Evolutionary conservation across 2,888 invertebrate species (phyloP).

Genomic region (Dolichomitus sp.): DNA sequence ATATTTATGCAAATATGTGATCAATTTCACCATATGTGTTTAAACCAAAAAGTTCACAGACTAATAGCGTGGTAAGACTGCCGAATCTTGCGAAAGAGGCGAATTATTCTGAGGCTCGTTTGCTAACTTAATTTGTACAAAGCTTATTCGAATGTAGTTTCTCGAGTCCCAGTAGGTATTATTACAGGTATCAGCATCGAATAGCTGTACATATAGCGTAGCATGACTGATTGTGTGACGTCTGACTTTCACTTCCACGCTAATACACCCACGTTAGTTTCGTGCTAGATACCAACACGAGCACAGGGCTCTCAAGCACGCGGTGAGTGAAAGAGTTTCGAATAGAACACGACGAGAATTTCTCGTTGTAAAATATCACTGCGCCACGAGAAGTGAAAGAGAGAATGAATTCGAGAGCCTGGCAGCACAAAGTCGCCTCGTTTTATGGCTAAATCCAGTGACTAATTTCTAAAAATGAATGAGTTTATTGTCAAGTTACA

Average conservation of each 20-base stretch:
- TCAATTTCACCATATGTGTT: neutral
- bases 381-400: conserved; percentile 40
- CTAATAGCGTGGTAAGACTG: conserved; percentile 4
- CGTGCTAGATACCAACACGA: conserved; percentile 72
- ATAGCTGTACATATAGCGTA: conserved; percentile 26
- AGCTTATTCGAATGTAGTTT: conserved; percentile 56
- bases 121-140: conserved; percentile 54
- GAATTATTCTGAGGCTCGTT: conserved; percentile 51
- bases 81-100: conserved; percentile 46
- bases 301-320: conserved; percentile 13
- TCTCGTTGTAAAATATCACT: conserved; percentile 54
- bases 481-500: neutral
- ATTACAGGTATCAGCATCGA: conserved; percentile 29
- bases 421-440: conserved; percentile 42
- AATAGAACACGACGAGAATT: conserved; percentile 68
- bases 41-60: neutral
- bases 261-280: conserved; percentile 77
- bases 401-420: conserved; percentile 54
- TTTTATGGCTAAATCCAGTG: conserved; percentile 47
- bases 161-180: conserved; percentile 27
- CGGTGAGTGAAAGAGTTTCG: conserved; percentile 59
- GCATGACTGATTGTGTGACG: conserved; percentile 58
- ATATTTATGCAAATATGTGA: conserved; percentile 8
- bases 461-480: conserved; percentile 51
- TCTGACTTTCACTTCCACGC: conserved; percentile 79